Evolutionary conservation across 2,113 vertebrate species (phyloP), one percentile per base, ranked within the genome.

Genomic region (Ploceus nigricollis): DNA sequence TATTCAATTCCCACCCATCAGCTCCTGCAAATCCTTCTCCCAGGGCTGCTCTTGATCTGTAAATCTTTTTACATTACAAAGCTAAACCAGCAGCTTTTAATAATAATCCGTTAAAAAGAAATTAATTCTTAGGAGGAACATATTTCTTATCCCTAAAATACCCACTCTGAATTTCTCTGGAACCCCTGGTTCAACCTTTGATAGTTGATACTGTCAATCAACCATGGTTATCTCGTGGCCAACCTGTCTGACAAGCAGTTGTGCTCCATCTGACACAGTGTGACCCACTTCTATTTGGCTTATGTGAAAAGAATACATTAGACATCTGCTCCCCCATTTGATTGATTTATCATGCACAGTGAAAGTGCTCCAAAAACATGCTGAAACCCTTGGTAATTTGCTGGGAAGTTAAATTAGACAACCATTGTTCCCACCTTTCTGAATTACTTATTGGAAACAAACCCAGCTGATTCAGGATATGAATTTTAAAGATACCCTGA

Each of bases 271-370:
- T 82, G 77, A 92, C 82, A 72, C 75, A 69, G 60, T 90, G 85
- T 63, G 87, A 44, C 77, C 45, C 44, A 35, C 56, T 94, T 89
- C 89, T 75, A 3, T 90, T 85, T 91, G 71, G 63, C 60, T 88
- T 66, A 61, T 78, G 48, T 60, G 42, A 83, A 86, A 90, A 72
- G 83, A 96, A 94, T 94, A 66, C 30, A 78, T 93, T 82, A 89
- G 92, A 68, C 88, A 94, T 96, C 86, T 97, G 87, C 79, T 95
- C 18, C 44, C 60, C 47, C 13, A 17, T 90, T 84, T 86, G 91
- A 94, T 76, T 84, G 90, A 95, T 93, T 88, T 77, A 61, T 60
- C 56, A 75, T 66, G 42, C 63, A 44, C 44, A 40, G 54, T 87
- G 75, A 95, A 91, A 91, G 37, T 68, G 57, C 65, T 91, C 94